Base-by-base conservation (phyloP, 2,888 invertebrate species). In the Conchocele bisecta region DNA sequence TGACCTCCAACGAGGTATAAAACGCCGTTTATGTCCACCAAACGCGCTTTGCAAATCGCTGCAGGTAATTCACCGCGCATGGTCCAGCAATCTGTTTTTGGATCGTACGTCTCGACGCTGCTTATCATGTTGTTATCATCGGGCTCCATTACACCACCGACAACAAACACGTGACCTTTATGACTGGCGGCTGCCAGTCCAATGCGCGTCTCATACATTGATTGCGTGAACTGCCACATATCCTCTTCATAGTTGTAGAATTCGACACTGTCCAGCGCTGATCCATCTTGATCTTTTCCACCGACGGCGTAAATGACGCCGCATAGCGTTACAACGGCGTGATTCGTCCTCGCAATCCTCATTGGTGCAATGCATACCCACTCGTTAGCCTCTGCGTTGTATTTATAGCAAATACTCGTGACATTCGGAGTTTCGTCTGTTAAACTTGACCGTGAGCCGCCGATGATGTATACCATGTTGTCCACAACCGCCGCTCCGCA, bases 1-100 rank as follows among this genome's bases (percentile, higher is more conserved):
- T 82, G 81, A 9, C 88, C 88, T 20, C 86, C 88, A 17, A 88
- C 75, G 22, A 85, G 66, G 60, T 77, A 85, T 39, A 88, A 53
- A 2, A 61, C 46, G 33, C 67, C 81, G 13, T 59, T 26, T 6
- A 79, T 81, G 17, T 78, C 81, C 1, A 79, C 83, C 42, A 87
- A 60, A 17, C 72, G 68, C 31, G 84, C 75, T 46, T 85, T 86
- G 44, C 84, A 84, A 35, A 84, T 71, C 2, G 85, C 83, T 1
- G 65, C 35, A 4, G 83, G 83, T 53, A 73, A 56, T 0, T 63
- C 58, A 59, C n/a, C 39, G 26, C 65, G 54, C 29, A 44, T 51
- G 7, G 46, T 78, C 57, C 69, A 86, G 75, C 68, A 76, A 41
- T 82, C 78, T 7, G 54, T 71, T n/a, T 60, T 58, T 2, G 86